A percentile compares a stretch with the other conserved stretches of the same genome.
These are phyloP conservation scores for Mesoclemmys tuberculata DNA, from an alignment of 2,113 vertebrate genomes.

Conservation along the genomic window DNA sequence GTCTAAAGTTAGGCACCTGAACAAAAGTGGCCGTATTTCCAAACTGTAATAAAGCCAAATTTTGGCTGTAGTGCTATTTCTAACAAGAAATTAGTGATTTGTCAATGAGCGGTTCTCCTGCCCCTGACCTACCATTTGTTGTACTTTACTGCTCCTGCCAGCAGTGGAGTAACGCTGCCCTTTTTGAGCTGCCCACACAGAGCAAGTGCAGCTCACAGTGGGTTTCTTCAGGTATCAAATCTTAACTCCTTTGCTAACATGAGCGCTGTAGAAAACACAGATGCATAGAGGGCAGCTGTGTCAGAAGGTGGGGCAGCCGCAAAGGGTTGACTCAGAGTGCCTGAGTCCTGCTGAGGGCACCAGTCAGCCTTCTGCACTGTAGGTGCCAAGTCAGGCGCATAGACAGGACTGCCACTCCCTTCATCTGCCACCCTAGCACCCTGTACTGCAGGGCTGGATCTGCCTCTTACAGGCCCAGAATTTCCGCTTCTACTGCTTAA, in stretches of 20 bases:
- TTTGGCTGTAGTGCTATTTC: not conserved
- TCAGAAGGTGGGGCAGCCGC: conserved; percentile 36
- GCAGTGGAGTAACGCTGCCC: accelerated
- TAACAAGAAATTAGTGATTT: not conserved
- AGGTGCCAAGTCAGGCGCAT: not conserved
- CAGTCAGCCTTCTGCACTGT: not conserved
- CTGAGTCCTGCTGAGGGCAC: not conserved
- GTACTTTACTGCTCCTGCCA: not conserved
- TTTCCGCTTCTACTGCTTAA: not conserved
- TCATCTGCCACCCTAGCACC: not conserved
- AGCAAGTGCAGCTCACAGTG: accelerated
- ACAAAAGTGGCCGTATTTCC: not conserved
- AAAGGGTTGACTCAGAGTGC: conserved; percentile 37
- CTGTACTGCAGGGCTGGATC: not conserved
- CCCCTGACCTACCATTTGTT: accelerated
- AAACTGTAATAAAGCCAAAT: not conserved
- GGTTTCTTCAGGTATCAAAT: not conserved
- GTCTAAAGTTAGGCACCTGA: not conserved
- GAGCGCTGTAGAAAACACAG: not conserved
- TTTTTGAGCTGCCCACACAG: accelerated
- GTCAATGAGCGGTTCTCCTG: not conserved
- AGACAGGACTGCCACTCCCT: not conserved
- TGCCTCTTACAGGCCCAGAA: not conserved
- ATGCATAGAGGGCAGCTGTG: not conserved
- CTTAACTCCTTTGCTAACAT: accelerated